phyloP scores from a whole-genome alignment of 2,113 vertebrate species.

The Helogale parvula region DNA sequence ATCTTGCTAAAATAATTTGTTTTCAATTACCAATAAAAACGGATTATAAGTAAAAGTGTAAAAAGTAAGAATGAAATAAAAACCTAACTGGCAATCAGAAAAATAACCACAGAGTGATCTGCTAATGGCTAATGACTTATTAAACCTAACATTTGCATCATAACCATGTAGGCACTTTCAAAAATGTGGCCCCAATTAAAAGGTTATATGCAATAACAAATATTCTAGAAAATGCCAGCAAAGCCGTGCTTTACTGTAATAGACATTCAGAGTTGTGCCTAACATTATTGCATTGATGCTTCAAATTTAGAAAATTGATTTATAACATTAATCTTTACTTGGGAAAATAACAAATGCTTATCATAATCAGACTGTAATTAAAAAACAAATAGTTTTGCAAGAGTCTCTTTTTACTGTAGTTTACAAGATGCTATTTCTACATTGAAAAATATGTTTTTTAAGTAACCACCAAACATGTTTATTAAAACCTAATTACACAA shows the following conservation, averaged over 20 bases:
- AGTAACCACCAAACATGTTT: constrained; percentile 83
- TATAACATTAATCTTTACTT: constrained; percentile 81
- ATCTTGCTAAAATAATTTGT: background rate
- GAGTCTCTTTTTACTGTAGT: constrained; percentile 75
- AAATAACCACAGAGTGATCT: constrained; percentile 35
- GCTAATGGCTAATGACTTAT: constrained; percentile 54
- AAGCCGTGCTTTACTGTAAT: constrained; percentile 36
- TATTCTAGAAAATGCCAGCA: constrained; percentile 61
- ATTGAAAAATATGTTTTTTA: constrained; percentile 82
- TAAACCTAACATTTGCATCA: constrained; percentile 23
- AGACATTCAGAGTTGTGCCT: constrained; percentile 58
- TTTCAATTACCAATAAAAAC: constrained; percentile 56
- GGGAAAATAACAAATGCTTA: constrained; percentile 80
- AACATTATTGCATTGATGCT: constrained; percentile 66
- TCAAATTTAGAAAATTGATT: constrained; percentile 81
- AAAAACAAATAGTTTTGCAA: constrained; percentile 81
- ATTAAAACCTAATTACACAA: constrained; percentile 83
- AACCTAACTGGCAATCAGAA: constrained; percentile 54
- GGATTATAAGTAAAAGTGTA: constrained; percentile 12
- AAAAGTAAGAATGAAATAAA: constrained; percentile 24
- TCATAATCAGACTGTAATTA: constrained; percentile 81
- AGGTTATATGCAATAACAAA: constrained; percentile 43
- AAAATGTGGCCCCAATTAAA: constrained; percentile 49
- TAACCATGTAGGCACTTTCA: constrained; percentile 56
- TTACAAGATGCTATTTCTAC: constrained; percentile 81